phyloP scores from a whole-genome alignment of 2,797 vertebrate species.

The Anniella stebbinsi region DNA sequence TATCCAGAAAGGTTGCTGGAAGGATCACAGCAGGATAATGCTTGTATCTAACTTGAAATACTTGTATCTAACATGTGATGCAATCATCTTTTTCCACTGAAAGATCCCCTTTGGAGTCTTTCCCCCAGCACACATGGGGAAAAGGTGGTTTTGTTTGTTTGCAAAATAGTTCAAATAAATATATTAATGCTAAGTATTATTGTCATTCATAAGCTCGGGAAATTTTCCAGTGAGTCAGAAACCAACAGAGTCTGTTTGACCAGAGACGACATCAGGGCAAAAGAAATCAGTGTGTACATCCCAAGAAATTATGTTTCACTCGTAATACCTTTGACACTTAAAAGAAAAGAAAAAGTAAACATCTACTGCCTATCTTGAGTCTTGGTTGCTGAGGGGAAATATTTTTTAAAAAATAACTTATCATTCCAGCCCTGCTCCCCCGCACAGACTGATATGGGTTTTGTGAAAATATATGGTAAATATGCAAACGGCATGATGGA shows the following conservation, averaged over 20 bases:
- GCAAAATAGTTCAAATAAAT: neutral
- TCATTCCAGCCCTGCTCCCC: neutral
- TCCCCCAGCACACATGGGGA: neutral
- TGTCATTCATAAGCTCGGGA: neutral
- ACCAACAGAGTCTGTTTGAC: neutral
- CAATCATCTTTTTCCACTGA: no score
- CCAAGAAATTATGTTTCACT: neutral
- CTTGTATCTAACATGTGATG: no score
- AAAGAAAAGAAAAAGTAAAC: neutral
- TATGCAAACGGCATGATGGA: neutral
- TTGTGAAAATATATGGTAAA: conserved; percentile 4
- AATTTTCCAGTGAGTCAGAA: neutral
- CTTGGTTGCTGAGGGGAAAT: neutral
- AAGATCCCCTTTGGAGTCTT: no score
- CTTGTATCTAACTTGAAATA: no score
- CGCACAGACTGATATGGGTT: no score
- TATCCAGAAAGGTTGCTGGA: neutral
- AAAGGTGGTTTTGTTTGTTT: no score
- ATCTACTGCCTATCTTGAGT: neutral
- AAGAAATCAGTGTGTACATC: neutral
- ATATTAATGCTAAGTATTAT: neutral
- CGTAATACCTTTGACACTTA: neutral
- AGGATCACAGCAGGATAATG: neutral
- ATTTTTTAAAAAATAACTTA: neutral
- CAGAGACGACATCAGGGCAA: neutral